Conservation (phyloP, 2,888 invertebrate species). For the Drosophila tanythrix region DNA sequence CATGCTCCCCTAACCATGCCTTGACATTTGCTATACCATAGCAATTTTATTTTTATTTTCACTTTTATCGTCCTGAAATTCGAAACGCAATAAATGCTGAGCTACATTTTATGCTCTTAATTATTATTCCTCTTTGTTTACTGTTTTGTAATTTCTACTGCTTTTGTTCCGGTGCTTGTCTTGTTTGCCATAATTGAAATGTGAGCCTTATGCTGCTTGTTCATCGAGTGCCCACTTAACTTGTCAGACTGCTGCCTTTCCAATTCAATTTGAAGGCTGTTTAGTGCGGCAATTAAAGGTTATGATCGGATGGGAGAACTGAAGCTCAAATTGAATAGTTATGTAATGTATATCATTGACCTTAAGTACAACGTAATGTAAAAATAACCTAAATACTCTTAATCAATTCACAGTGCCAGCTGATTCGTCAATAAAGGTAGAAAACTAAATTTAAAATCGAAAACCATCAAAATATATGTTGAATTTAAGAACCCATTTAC, state of each 20-base stretch:
- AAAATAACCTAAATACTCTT: neutral
- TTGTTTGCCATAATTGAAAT: slow-evolving; percentile 64
- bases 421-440: too few relatives aligned
- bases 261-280: slow-evolving; percentile 18
- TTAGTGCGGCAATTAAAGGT: slow-evolving; percentile 16
- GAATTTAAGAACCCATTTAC: neutral
- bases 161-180: slow-evolving; percentile 3
- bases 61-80: slow-evolving; percentile 59
- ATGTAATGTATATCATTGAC: slow-evolving; percentile 3
- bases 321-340: neutral
- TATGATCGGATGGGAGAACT: neutral
- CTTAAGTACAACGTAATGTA: neutral
- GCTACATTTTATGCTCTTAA: slow-evolving; percentile 61
- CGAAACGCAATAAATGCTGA: slow-evolving; percentile 59
- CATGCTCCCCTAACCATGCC: slow-evolving; percentile 17
- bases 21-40: slow-evolving; percentile 15
- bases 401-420: neutral
- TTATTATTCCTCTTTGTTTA: slow-evolving; percentile 51
- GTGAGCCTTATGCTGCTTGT: slow-evolving; percentile 43
- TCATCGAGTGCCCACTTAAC: slow-evolving; percentile 51
- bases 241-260: slow-evolving; percentile 30
- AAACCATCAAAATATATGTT: neutral
- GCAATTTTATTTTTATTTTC: slow-evolving; percentile 35
- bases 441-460: neutral
- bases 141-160: slow-evolving; percentile 23